A percentile compares a stretch with the other conserved stretches of the same genome.
phyloP scores from a whole-genome alignment of 2,113 vertebrate species.

The Sinosuthora webbiana region DNA sequence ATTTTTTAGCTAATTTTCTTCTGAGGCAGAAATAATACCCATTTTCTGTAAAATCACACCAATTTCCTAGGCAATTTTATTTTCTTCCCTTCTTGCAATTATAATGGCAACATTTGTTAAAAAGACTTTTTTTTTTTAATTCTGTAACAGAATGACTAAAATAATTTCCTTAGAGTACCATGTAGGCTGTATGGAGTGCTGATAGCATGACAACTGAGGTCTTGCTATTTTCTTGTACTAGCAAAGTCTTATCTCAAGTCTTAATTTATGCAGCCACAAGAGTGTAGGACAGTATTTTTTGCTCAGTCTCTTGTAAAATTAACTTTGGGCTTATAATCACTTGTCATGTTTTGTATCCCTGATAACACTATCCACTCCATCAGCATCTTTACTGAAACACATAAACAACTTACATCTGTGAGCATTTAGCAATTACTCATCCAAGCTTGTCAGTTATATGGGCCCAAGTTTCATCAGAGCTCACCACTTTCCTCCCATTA shows the following conservation, averaged over 20 bases:
- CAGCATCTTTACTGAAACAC: neutral
- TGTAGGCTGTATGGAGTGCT: neutral
- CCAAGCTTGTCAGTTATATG: neutral
- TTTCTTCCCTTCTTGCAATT: neutral
- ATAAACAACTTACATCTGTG: neutral
- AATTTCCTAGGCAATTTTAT: neutral
- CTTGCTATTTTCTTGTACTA: neutral
- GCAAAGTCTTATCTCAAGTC: neutral
- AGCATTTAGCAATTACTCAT: neutral
- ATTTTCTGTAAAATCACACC: neutral
- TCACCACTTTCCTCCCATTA: neutral
- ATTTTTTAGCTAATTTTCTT: neutral
- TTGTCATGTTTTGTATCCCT: neutral
- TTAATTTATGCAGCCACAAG: neutral
- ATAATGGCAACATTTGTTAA: neutral
- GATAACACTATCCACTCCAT: neutral
- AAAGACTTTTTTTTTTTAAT: neutral
- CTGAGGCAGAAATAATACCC: neutral
- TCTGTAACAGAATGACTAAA: neutral
- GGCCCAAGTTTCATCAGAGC: neutral
- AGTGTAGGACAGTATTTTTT: neutral
- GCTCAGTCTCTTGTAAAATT: neutral
- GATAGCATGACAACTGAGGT: neutral
- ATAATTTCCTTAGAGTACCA: neutral
- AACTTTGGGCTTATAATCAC: neutral